These are phyloP conservation scores for Excalfactoria chinensis DNA, from an alignment of 2,113 vertebrate genomes.

Conservation along the genomic window DNA sequence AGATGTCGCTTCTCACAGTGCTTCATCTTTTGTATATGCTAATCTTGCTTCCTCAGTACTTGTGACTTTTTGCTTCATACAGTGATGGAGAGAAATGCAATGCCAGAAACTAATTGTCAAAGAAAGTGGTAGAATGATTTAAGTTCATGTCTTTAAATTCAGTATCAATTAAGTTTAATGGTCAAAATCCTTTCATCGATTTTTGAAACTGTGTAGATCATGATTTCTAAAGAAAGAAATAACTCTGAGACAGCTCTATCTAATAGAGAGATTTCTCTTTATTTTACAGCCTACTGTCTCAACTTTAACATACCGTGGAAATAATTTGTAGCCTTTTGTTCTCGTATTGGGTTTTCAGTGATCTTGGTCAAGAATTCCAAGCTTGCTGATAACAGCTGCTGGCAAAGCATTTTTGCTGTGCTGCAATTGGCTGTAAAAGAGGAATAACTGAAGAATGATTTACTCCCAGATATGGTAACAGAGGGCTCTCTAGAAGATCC, in stretches of 20 bases:
- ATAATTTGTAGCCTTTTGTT: conserved; percentile 76
- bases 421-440: neutral
- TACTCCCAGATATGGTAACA: neutral
- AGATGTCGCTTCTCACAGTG: conserved; percentile 48
- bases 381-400: conserved; percentile 26
- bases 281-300: conserved; percentile 69
- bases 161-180: conserved; percentile 78
- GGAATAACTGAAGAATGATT: neutral
- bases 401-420: conserved; percentile 39
- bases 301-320: conserved; percentile 59
- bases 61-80: conserved; percentile 33
- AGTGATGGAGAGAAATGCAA: conserved; percentile 38
- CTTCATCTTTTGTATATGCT: conserved; percentile 42
- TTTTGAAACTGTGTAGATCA: conserved; percentile 74
- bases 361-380: conserved; percentile 40
- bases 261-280: conserved; percentile 71
- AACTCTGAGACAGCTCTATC: conserved; percentile 70
- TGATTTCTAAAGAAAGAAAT: conserved; percentile 75
- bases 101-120: conserved; percentile 71
- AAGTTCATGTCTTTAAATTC: conserved; percentile 71
- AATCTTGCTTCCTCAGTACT: conserved; percentile 29
- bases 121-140: conserved; percentile 74
- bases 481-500: neutral
- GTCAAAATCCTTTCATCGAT: conserved; percentile 73
- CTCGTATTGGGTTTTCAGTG: conserved; percentile 37